These are phyloP conservation scores for Thaumetopoea pityocampa DNA, from an alignment of 1,140 invertebrate species.

Conservation along the genomic window DNA sequence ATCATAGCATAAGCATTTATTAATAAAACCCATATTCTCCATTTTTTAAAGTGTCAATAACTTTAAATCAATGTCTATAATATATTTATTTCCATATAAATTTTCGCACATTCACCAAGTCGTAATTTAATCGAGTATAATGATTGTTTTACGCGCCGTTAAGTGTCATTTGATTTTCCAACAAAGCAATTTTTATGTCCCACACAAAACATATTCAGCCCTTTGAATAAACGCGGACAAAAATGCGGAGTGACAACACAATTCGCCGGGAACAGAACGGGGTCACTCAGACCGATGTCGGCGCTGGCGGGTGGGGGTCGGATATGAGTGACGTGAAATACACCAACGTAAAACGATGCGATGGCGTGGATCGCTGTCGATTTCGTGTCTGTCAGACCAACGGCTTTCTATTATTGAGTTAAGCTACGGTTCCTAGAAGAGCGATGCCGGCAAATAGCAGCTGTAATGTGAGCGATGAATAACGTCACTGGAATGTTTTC, in stretches of 20 bases:
- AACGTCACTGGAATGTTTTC: too few relatives aligned
- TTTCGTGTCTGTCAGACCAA: constrained; percentile 1
- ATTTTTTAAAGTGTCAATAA: too few relatives aligned
- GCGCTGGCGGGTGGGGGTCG: constrained; percentile 16
- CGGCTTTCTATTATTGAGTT: too few relatives aligned
- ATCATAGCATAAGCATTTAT: too few relatives aligned
- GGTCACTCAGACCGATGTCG: constrained; percentile 22
- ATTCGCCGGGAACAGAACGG: constrained; percentile 18
- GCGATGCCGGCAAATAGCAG: too few relatives aligned
- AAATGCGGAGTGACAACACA: constrained; percentile 31
- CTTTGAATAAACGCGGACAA: constrained; percentile 15
- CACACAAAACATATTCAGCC: constrained; percentile 16
- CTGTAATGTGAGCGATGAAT: too few relatives aligned
- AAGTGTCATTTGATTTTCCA: constrained; percentile 14
- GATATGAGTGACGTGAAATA: constrained; percentile 3
- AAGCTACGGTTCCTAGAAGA: too few relatives aligned
- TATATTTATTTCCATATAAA: too few relatives aligned
- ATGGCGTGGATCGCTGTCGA: constrained; percentile 9
- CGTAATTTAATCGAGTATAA: constrained; percentile 8
- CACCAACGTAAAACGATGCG: constrained; percentile 6
- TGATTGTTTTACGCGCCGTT: constrained; percentile 3
- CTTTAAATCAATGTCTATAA: too few relatives aligned
- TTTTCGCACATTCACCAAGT: neutral
- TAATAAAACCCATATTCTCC: too few relatives aligned
- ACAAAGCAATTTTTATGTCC: constrained; percentile 12